Evolutionary conservation across 2,113 vertebrate species (phyloP).

Genomic region (Proteles cristata): DNA sequence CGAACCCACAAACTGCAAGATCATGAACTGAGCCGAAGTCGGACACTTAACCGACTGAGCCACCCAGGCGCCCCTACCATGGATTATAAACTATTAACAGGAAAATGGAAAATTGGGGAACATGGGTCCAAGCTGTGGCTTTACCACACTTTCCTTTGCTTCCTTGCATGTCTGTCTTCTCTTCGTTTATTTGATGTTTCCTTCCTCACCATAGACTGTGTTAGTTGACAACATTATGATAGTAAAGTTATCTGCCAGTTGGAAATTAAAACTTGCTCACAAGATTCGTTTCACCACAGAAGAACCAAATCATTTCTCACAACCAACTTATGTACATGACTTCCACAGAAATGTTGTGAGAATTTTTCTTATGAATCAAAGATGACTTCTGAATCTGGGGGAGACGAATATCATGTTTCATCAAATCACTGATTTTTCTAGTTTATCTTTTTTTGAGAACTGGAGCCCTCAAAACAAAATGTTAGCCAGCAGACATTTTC

Average conservation of each 20-base stretch:
- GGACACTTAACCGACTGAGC: too few species aligned
- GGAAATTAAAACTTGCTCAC: background rate
- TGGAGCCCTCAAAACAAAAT: background rate
- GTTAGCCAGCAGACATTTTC: background rate
- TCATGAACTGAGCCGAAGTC: too few species aligned
- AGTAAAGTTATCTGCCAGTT: background rate
- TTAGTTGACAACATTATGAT: background rate
- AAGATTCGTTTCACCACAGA: background rate
- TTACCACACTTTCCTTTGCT: background rate
- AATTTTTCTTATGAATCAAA: background rate
- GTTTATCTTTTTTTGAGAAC: background rate
- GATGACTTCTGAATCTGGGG: background rate
- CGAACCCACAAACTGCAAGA: too few species aligned
- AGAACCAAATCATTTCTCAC: background rate
- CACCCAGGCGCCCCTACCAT: background rate
- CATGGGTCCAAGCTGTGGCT: background rate
- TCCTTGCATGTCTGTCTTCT: background rate
- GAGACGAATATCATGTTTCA: background rate
- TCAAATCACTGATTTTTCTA: background rate
- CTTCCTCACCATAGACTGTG: background rate
- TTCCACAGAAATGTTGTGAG: background rate
- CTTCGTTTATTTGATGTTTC: background rate
- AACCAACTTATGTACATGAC: background rate
- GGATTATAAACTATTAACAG: constrained; percentile 71
- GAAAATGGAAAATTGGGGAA: constrained; percentile 60